These are phyloP conservation scores for Rutpela maculata DNA, from an alignment of 2,888 invertebrate species.

Conservation along the genomic window DNA sequence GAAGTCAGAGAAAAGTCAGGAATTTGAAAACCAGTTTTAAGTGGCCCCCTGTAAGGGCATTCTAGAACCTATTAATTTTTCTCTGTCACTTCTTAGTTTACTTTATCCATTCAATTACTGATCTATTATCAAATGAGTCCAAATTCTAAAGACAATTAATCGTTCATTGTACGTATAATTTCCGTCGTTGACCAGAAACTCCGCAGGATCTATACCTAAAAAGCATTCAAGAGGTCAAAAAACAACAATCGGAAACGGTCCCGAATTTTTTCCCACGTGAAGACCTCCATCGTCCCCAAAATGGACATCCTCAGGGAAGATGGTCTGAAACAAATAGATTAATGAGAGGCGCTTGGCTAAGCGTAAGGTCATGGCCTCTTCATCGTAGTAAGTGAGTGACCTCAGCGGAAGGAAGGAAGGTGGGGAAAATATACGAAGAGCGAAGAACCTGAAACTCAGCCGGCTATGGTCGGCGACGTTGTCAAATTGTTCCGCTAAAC, in stretches of 20 bases:
- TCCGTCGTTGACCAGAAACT: slow-evolving; percentile 5
- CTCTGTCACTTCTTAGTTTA: too few relatives aligned
- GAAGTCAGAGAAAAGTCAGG: too few relatives aligned
- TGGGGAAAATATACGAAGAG: slow-evolving; percentile 61
- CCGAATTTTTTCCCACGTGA: slow-evolving; percentile 9
- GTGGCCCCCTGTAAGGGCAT: too few relatives aligned
- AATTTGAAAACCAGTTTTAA: too few relatives aligned
- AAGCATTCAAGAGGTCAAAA: slow-evolving; percentile 25
- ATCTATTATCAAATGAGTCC: too few relatives aligned
- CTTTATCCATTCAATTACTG: too few relatives aligned
- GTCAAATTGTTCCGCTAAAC: slow-evolving; percentile 18
- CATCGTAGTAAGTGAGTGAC: slow-evolving; percentile 67
- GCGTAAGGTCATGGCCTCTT: slow-evolving; percentile 66
- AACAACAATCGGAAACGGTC: background rate
- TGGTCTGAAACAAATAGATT: slow-evolving; percentile 36
- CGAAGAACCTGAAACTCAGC: slow-evolving; percentile 52
- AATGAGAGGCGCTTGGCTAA: slow-evolving; percentile 55
- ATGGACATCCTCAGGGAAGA: slow-evolving; percentile 36
- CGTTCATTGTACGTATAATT: background rate
- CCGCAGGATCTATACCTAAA: background rate
- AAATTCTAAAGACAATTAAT: too few relatives aligned
- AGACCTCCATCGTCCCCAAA: slow-evolving; percentile 36
- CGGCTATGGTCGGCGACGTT: slow-evolving; percentile 42
- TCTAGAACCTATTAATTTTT: too few relatives aligned
- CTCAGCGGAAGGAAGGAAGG: slow-evolving; percentile 70